phyloP scores from a whole-genome alignment of 2,113 vertebrate species.

The Anthoscopus minutus region DNA sequence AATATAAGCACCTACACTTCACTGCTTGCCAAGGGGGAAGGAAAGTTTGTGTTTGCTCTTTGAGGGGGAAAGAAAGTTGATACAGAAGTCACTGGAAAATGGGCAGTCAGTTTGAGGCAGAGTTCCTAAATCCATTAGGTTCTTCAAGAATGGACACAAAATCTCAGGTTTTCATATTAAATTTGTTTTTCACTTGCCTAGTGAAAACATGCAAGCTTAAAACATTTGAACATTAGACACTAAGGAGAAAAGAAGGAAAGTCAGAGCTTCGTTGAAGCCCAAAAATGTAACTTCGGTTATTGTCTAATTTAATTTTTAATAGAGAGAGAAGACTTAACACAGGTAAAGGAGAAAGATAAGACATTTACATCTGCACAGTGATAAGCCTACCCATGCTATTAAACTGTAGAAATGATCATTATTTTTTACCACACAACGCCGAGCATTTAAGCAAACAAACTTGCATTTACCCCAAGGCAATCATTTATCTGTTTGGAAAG shows the following conservation, averaged over 20 bases:
- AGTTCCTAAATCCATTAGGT: not conserved
- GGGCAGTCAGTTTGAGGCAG: not conserved
- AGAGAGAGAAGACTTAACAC: not conserved
- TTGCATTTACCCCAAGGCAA: not conserved
- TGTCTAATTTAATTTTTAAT: not conserved
- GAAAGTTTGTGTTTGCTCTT: not conserved
- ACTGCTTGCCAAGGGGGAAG: not conserved
- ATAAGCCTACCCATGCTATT: not conserved
- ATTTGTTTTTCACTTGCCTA: not conserved
- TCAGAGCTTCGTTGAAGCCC: not conserved
- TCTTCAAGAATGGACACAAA: not conserved
- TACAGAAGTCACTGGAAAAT: not conserved
- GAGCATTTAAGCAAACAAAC: not conserved
- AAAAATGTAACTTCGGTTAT: not conserved
- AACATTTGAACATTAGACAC: not conserved
- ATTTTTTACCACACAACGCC: not conserved
- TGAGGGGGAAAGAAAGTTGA: not conserved
- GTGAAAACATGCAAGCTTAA: not conserved
- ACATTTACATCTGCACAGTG: not conserved
- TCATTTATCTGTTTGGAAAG: not conserved
- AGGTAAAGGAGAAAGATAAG: not conserved
- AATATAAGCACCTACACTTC: not conserved
- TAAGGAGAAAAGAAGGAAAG: not conserved
- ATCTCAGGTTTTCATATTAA: not conserved
- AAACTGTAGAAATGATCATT: not conserved